Percentiles rank a stretch among this genome's conserved stretches.
Evolutionary conservation across 1,140 invertebrate genomes (phyloP).

Genomic region (Brachionus manjavacas): DNA sequence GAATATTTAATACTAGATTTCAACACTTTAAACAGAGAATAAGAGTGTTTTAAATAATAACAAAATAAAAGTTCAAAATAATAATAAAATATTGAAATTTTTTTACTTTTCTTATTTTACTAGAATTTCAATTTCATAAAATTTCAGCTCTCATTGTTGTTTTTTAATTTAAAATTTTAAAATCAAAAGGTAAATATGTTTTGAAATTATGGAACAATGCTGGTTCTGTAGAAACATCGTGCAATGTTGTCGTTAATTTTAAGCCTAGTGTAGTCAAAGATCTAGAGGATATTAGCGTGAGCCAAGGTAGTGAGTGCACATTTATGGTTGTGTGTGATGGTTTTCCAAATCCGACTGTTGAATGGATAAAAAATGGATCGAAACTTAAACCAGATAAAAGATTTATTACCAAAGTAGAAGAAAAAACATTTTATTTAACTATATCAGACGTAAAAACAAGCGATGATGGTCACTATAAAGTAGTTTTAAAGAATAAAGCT

Average conservation of each 20-base stretch:
- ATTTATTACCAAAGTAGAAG: background rate
- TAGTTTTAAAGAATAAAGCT: slow-evolving; percentile 37
- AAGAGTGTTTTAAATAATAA: no score
- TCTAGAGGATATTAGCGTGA: background rate
- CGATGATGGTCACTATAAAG: slow-evolving; percentile 26
- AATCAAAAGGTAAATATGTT: slow-evolving; percentile 8
- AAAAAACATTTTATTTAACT: slow-evolving; percentile 19
- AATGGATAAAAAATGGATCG: slow-evolving; percentile 37
- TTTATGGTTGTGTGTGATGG: slow-evolving; percentile 43
- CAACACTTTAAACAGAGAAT: no score
- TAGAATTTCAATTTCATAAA: no score
- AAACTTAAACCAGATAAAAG: slow-evolving; percentile 26
- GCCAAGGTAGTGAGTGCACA: slow-evolving; percentile 36
- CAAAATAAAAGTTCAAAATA: no score
- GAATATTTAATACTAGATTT: no score
- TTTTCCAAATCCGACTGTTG: slow-evolving; percentile 41
- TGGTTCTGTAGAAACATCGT: slow-evolving; percentile 20
- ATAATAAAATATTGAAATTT: no score
- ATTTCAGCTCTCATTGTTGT: no score
- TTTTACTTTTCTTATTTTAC: no score
- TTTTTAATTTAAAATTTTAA: no score
- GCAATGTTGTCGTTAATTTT: slow-evolving; percentile 2
- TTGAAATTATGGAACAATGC: slow-evolving; percentile 37
- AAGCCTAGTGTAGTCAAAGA: slow-evolving; percentile 6
- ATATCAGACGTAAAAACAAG: background rate